Percentiles rank a stretch among this genome's conserved stretches.
These are phyloP conservation scores for Rhizoglyphus robini DNA, from an alignment of 1,140 invertebrate genomes.

Conservation along the genomic window DNA sequence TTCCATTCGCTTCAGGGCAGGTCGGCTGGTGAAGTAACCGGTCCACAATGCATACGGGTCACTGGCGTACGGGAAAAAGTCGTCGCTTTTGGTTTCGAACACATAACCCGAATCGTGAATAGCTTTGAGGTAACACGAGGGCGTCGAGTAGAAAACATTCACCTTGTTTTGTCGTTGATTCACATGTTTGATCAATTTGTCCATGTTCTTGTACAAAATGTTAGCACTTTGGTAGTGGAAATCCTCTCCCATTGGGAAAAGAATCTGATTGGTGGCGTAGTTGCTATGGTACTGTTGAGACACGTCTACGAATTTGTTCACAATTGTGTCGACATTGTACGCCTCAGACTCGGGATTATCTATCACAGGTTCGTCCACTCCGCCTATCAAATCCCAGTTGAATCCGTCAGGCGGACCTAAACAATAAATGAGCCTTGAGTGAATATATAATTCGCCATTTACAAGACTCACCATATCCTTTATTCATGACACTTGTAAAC, in stretches of 20 bases:
- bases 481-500: conserved; percentile 17
- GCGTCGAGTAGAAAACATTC: conserved; percentile 60
- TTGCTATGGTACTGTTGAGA: not conserved
- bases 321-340: conserved; percentile 20
- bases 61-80: conserved; percentile 66
- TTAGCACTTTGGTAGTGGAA: conserved; percentile 40
- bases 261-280: conserved; percentile 21
- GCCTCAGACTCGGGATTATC: conserved; percentile 19
- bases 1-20: conserved; percentile 39
- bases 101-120: conserved; percentile 40
- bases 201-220: conserved; percentile 70
- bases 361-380: conserved; percentile 15
- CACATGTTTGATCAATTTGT: conserved; percentile 57
- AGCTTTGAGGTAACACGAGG: conserved; percentile 54
- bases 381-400: conserved; percentile 12
- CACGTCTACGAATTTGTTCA: not conserved
- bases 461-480: not conserved
- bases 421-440: not conserved
- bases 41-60: conserved; percentile 49
- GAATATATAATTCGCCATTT: not conserved
- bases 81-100: conserved; percentile 46
- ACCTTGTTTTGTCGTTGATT: conserved; percentile 34
- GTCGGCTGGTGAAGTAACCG: conserved; percentile 77
- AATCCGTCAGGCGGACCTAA: conserved; percentile 12
- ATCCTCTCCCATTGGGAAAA: conserved; percentile 21